Evolutionary conservation across 1,140 invertebrate genomes (phyloP), one percentile per base, ranked within the genome.

Genomic region (Tetraneura akinire): DNA sequence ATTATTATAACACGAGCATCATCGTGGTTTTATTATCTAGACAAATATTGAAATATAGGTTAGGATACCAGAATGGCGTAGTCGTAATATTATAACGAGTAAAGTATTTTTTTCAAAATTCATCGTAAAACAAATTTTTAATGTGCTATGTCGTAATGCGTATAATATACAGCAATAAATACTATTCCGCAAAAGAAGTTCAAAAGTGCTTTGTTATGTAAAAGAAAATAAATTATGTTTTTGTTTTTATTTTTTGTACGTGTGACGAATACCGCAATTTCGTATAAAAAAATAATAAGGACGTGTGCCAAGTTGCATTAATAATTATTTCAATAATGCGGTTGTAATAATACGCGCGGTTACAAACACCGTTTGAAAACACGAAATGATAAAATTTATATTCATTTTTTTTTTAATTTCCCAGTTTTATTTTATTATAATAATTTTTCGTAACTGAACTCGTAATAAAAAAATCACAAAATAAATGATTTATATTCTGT

Each of bases 261-360:
- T 45, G 37, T 45, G 26, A 14, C 14, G 53, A 29, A 8, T 18
- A 37, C 3, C 8, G 32, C 32, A 37, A 8, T 37, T 37, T 3
- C 32, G 32, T 37, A 37, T 37, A 37, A 4, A 37, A 37, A 37
- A 3, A 37, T 3, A 37, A 37, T 37, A 37, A 66, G 62, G 42
- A 68, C 42, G 42, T 47, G 42, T 68, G 66, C 66, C 66, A 68
- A 68, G 14, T 23, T 23, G 66, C 42, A 68, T 47, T 68, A 68
- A 68, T 68, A 47, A 45, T 68, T 68, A 68, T 68, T 68, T 68
- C 37, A 68, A 68, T 68, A 68, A 18, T 21, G 37, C 6, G 21
- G 66, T 68, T 47, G 47, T 68, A 26, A 68, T 57, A n/a, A n/a
- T n/a, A n/a, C n/a, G n/a, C n/a, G 23, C 23, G 37, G 21, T 8